Base-by-base conservation (phyloP, 2,797 vertebrate genomes). In the Ispidina picta region DNA sequence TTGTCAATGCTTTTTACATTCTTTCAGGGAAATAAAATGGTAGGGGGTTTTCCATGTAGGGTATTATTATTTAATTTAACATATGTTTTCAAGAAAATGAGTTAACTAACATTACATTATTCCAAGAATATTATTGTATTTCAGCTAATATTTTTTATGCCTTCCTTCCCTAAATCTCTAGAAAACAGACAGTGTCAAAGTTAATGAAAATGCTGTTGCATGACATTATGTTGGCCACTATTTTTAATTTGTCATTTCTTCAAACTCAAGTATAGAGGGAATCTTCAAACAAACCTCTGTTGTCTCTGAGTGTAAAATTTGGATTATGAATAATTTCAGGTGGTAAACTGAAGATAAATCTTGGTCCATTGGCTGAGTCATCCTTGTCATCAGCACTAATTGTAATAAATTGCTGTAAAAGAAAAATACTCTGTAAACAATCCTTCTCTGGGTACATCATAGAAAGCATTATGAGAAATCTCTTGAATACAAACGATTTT, bases 311-410 rank as follows among this genome's bases (percentile, higher is more conserved):
- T 46, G 99, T 99, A 97, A 99, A 99, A 97, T 99, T 99, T 88
- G 98, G 98, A 97, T 99, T 99, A 91, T 99, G 98, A 86, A 97
- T 97, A 82, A 98, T 98, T 97, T 99, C 99, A 10, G 98, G 98
- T 60, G 98, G 97, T 4, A 99, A 98, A 91, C 97, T 98, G 98
- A 99, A 99, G 59, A 98, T 98, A 96, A 99, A 99, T 97, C 98
- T 98, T 83, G 98, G 98, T 88, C 99, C 98, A 78, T 99, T 98
- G 89, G 97, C 98, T 39, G 98, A 98, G 95, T 99, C 99, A 26
- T 99, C 99, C 97, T 99, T 99, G 97, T 99, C 99, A 96, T 98
- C 98, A 5, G 98, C 99, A 25, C 98, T 99, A 77, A 99, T 98
- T 48, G 98, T 99, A 95, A 99, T 98, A 83, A 99, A 98, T 77